Evolutionary conservation across 2,888 invertebrate species (phyloP), one percentile per base, ranked within the genome.

Genomic region (Aphidius colemani): DNA sequence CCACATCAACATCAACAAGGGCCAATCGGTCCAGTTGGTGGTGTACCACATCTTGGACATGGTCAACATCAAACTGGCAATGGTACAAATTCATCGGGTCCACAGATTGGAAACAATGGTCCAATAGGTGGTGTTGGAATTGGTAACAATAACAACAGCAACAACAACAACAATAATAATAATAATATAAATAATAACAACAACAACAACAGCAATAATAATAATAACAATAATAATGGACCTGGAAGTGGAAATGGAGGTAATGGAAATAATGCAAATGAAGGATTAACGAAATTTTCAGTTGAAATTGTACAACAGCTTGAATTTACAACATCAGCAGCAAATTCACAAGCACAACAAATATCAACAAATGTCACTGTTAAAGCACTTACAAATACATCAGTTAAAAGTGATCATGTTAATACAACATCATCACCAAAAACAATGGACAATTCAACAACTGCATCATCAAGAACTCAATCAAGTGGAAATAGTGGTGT

Each of bases 301-400:
- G 94, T 95, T 67, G 94, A 95, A 84, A 95, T 95, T 74, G 95
- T 95, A 30, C 95, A 95, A 81, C 95, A 94, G 81, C 84, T 94
- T 61, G 94, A 95, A 82, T 95, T 95, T 80, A 94, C 94, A 68
- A 93, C 93, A 50, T 93, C 92, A 55, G 91, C 92, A 60, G 93
- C 93, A 55, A 94, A 92, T 78, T 91, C 92, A 7, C 93, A 93
- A 78, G 91, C 94, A 60, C 94, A 94, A 78, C 94, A 94, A 83
- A 95, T 95, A 72, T 93, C 91, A 77, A 95, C 95, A 70, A 95
- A 95, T 85, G 94, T 95, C 64, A 95, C 95, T 60, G 95, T 95
- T 69, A 95, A 95, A 78, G 89, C 91, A 46, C 83, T 90, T 72
- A 89, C 90, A 69, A 90, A 90, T 79, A 87, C 90, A 56, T 86